A percentile compares a stretch with the other conserved stretches of the same genome.
These are phyloP conservation scores for Dreissena polymorpha DNA, from an alignment of 1,140 invertebrate genomes.

Conservation along the genomic window DNA sequence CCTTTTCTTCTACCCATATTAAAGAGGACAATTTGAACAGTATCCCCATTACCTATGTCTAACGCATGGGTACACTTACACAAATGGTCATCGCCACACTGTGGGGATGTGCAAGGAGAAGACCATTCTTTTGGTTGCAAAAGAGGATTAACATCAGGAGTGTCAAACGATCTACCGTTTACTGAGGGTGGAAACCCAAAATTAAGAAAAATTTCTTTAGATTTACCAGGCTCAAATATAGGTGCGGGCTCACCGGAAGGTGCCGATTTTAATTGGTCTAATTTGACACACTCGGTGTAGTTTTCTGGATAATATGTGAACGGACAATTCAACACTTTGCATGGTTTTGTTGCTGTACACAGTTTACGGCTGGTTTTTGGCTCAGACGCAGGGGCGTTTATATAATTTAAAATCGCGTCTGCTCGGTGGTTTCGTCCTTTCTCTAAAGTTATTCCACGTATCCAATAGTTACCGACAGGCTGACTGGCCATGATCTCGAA, in stretches of 20 bases:
- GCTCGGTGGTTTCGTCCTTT: constrained; percentile 50
- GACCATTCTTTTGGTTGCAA: too few relatives aligned
- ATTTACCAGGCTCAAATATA: constrained; percentile 27
- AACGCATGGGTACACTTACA: too few relatives aligned
- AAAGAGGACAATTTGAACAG: too few relatives aligned
- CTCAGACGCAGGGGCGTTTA: constrained; percentile 82
- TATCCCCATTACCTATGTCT: too few relatives aligned
- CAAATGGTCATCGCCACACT: too few relatives aligned
- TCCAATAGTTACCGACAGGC: too few relatives aligned
- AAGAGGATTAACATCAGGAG: too few relatives aligned
- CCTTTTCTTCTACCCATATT: constrained; percentile 83
- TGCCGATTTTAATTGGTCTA: constrained; percentile 59
- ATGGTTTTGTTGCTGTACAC: constrained; percentile 57
- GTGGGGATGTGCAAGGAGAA: too few relatives aligned
- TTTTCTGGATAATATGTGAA: constrained; percentile 65
- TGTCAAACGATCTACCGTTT: constrained; percentile 69
- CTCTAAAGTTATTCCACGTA: too few relatives aligned
- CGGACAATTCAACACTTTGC: constrained; percentile 70
- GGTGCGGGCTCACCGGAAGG: constrained; percentile 54
- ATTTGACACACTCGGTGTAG: constrained; percentile 75
- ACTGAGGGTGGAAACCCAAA: constrained; percentile 73
- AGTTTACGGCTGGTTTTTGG: constrained; percentile 80
- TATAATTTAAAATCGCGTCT: constrained; percentile 88
- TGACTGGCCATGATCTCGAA: too few relatives aligned
- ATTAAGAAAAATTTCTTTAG: constrained; percentile 70